Evolutionary conservation across 2,797 vertebrate species (phyloP).

Genomic region (Peromyscus aztecus): DNA sequence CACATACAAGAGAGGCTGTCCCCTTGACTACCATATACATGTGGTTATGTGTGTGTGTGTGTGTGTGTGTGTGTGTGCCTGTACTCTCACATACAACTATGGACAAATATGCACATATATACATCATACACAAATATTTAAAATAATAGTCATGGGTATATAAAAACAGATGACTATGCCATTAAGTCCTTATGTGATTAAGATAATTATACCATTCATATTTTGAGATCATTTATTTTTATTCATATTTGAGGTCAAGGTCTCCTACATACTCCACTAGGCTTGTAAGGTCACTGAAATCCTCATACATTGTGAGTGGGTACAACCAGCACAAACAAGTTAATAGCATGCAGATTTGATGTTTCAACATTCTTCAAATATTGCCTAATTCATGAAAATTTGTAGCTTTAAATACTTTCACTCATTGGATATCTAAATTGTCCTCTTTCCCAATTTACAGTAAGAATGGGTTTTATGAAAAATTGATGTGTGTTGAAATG

Average conservation of each 20-base stretch:
- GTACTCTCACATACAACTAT: not conserved
- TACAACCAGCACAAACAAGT: not conserved
- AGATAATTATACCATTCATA: not conserved
- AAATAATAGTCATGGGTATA: not conserved
- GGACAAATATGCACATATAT: not conserved
- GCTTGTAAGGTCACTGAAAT: not conserved
- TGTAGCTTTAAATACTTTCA: not conserved
- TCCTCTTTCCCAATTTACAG: not conserved
- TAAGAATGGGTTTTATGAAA: not conserved
- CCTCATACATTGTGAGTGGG: accelerated
- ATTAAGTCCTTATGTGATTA: not conserved
- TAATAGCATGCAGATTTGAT: not conserved
- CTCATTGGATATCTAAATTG: not conserved
- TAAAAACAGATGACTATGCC: not conserved
- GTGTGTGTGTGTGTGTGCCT: not conserved
- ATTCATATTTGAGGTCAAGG: not conserved
- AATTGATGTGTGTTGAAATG: not conserved
- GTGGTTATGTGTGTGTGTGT: not conserved
- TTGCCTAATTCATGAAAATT: not conserved
- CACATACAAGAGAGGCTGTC: too few species aligned
- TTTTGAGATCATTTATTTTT: not conserved
- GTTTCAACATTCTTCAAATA: not conserved
- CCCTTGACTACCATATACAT: not conserved
- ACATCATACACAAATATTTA: not conserved
- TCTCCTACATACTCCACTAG: accelerated